Percentiles rank a stretch among this genome's conserved stretches.
Evolutionary conservation across 2,888 invertebrate genomes (phyloP).

Genomic region (Prosopocoilus inquinatus): DNA sequence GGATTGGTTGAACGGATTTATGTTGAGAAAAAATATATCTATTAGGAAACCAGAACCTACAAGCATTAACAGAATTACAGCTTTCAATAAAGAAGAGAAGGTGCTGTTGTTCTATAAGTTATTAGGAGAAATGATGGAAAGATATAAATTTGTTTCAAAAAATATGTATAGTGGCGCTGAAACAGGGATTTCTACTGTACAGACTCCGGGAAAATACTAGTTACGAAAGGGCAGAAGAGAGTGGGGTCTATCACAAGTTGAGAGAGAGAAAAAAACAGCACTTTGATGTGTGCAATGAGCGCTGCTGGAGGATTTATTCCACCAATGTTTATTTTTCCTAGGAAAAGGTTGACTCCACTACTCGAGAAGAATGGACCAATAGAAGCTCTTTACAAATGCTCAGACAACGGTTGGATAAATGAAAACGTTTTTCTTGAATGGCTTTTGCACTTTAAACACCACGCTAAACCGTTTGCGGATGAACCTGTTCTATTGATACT

Average conservation of each 20-base stretch:
- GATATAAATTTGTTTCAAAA: slow-evolving; percentile 22
- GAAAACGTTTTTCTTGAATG: slow-evolving; percentile 26
- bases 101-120: slow-evolving; percentile 31
- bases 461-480: slow-evolving; percentile 14
- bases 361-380: slow-evolving; percentile 44
- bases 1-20: slow-evolving; percentile 9
- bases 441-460: slow-evolving; percentile 16
- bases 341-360: slow-evolving; percentile 41
- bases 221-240: slow-evolving; percentile 41
- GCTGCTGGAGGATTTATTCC: slow-evolving; percentile 43
- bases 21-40: slow-evolving; percentile 16
- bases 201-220: slow-evolving; percentile 12
- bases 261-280: slow-evolving; percentile 43
- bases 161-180: slow-evolving; percentile 34
- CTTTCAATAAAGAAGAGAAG: slow-evolving; percentile 31
- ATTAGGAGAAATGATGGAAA: slow-evolving; percentile 22
- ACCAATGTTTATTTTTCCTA: slow-evolving; percentile 49
- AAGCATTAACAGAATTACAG: slow-evolving; percentile 24
- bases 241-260: slow-evolving; percentile 44
- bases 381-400: slow-evolving; percentile 34
- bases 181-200: neutral
- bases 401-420: slow-evolving; percentile 25
- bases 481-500: slow-evolving; percentile 27
- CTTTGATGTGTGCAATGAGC: slow-evolving; percentile 44
- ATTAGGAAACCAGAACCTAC: slow-evolving; percentile 26